Percentiles rank a stretch among this genome's conserved stretches.
Evolutionary conservation across 2,113 vertebrate species (phyloP).

Genomic region (Elephas maximus): DNA sequence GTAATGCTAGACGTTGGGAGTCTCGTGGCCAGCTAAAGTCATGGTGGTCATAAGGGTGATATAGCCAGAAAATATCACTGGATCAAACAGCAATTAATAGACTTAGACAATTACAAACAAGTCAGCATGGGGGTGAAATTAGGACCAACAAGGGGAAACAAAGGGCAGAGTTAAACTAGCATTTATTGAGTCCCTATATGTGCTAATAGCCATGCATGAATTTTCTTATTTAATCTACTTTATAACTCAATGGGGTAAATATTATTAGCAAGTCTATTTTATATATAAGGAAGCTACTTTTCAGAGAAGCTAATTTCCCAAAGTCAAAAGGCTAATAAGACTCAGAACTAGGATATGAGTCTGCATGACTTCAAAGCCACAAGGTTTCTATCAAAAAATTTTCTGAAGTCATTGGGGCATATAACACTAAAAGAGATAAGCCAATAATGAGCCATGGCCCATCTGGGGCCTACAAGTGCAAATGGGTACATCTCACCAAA

Average conservation of each 20-base stretch:
- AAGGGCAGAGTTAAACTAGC: not conserved
- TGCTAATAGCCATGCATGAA: not conserved
- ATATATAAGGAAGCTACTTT: not conserved
- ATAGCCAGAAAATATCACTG: not conserved
- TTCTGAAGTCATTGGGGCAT: not conserved
- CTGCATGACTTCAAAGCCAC: not conserved
- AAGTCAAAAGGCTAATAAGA: not conserved
- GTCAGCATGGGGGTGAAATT: not conserved
- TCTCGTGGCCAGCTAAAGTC: not conserved
- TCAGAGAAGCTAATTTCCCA: not conserved
- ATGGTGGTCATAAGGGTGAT: not conserved
- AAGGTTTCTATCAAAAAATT: not conserved
- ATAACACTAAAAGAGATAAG: not conserved
- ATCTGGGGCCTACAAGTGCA: not conserved
- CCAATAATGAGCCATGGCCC: fast-evolving
- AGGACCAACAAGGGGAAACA: not conserved
- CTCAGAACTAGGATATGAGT: not conserved
- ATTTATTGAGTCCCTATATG: not conserved
- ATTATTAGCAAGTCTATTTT: not conserved
- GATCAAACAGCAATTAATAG: not conserved
- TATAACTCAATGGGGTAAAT: not conserved
- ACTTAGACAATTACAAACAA: not conserved
- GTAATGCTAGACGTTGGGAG: not conserved
- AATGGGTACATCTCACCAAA: not conserved
- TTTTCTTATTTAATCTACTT: not conserved